Percentiles rank a stretch among this genome's conserved stretches.
phyloP scores from a whole-genome alignment of 2,888 invertebrate genomes.

The Brachypterus glaber region DNA sequence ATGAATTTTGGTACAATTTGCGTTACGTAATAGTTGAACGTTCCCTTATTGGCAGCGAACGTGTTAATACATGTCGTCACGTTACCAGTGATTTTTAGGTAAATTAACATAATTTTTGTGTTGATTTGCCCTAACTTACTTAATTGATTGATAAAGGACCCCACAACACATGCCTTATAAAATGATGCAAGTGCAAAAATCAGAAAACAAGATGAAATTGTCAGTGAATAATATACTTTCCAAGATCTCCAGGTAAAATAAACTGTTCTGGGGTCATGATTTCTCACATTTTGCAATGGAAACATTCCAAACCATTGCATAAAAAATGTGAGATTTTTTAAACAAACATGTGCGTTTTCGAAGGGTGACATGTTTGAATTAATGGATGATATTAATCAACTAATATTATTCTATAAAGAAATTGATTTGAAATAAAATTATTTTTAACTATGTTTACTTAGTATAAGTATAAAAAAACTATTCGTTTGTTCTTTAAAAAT shows the following conservation, averaged over 20 bases:
- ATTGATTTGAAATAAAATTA: too few relatives aligned
- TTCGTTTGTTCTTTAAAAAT: too few relatives aligned
- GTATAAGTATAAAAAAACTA: too few relatives aligned
- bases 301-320: slow-evolving; percentile 18
- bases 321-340: slow-evolving; percentile 13
- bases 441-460: too few relatives aligned
- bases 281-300: slow-evolving; percentile 15
- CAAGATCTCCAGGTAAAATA: slow-evolving; percentile 17
- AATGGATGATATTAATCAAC: too few relatives aligned
- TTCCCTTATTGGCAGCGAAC: too few relatives aligned
- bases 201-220: slow-evolving; percentile 13
- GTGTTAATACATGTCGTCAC: too few relatives aligned
- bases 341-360: slow-evolving; percentile 12
- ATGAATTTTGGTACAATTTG: too few relatives aligned
- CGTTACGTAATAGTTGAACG: too few relatives aligned
- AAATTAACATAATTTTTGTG: not conserved
- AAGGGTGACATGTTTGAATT: too few relatives aligned
- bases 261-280: slow-evolving; percentile 5
- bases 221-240: slow-evolving; percentile 14
- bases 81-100: not conserved
- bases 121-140: slow-evolving; percentile 12
- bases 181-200: slow-evolving; percentile 14
- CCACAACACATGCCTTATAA: slow-evolving; percentile 15
- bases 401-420: too few relatives aligned
- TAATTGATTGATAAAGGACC: slow-evolving; percentile 17